These are phyloP conservation scores for Mixornis gularis DNA, from an alignment of 2,113 vertebrate species.

Conservation along the genomic window DNA sequence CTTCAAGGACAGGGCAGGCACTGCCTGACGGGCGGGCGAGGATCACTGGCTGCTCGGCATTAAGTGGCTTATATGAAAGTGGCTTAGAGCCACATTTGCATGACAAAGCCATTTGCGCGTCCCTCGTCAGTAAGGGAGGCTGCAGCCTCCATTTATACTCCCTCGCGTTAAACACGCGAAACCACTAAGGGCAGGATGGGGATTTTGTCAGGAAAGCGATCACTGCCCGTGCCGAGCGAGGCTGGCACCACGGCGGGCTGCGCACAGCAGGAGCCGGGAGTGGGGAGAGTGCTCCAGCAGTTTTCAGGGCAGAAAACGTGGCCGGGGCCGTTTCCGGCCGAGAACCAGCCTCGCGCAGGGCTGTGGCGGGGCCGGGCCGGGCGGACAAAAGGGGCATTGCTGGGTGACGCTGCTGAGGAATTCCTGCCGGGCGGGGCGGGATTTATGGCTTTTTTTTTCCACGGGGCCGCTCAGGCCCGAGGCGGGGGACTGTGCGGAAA, in stretches of 20 bases:
- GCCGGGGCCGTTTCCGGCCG: not conserved
- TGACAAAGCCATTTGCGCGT: constrained; percentile 47
- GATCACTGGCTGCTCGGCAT: not conserved
- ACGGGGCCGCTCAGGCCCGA: not conserved
- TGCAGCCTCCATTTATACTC: not conserved
- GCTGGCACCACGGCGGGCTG: accelerated
- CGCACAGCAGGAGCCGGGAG: not conserved
- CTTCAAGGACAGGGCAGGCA: constrained; percentile 18
- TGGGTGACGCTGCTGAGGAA: not conserved
- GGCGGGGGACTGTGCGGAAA: not conserved
- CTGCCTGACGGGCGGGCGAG: not conserved
- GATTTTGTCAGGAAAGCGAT: not conserved
- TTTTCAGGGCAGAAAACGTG: not conserved
- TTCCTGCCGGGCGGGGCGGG: not conserved
- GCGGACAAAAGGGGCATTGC: constrained; percentile 19
- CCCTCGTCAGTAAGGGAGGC: not conserved
- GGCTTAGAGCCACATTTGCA: constrained; percentile 51
- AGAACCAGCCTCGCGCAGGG: not conserved
- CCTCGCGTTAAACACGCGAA: not conserved
- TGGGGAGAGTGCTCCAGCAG: not conserved
- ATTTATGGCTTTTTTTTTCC: not conserved
- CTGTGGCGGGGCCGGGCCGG: not conserved
- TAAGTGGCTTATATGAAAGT: constrained; percentile 42
- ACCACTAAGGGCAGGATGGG: not conserved
- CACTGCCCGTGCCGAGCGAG: accelerated